phyloP scores from a whole-genome alignment of 2,113 vertebrate species.

The Thermophis baileyi region DNA sequence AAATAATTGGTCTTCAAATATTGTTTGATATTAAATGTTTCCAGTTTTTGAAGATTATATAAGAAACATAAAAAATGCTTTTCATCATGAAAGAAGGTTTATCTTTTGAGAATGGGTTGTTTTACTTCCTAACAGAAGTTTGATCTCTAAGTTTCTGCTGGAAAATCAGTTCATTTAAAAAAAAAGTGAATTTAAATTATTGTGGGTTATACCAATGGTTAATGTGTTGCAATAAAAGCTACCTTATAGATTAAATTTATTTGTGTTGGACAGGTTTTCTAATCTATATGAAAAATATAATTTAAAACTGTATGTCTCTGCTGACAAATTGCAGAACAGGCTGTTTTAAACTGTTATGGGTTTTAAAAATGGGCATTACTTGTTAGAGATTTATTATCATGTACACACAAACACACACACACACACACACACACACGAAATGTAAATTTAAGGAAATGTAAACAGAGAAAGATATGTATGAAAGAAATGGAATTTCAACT shows the following conservation, averaged over 20 bases:
- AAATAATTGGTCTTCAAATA: conserved; percentile 19
- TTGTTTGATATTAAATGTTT: conserved; percentile 17
- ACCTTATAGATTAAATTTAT: conserved; percentile 1
- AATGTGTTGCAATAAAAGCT: conserved; percentile 10
- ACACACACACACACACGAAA: too few species aligned
- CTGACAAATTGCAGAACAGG: background rate
- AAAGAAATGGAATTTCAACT: background rate
- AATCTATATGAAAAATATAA: conserved; percentile 9
- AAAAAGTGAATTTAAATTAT: background rate
- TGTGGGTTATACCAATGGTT: background rate
- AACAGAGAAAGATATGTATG: background rate
- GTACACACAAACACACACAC: too few species aligned
- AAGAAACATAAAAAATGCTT: conserved; percentile 15
- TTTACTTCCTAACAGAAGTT: background rate
- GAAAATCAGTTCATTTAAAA: background rate
- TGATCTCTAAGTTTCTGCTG: background rate
- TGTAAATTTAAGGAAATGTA: background rate
- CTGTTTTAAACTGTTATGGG: background rate
- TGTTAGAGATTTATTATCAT: too few species aligned
- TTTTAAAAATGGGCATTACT: background rate
- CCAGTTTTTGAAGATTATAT: conserved; percentile 5
- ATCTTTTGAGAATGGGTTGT: background rate
- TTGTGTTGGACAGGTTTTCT: background rate
- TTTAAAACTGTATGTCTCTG: background rate
- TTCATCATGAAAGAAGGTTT: background rate